Base-by-base conservation (phyloP, 1,140 invertebrate genomes). In the Laodelphax striatellus region DNA sequence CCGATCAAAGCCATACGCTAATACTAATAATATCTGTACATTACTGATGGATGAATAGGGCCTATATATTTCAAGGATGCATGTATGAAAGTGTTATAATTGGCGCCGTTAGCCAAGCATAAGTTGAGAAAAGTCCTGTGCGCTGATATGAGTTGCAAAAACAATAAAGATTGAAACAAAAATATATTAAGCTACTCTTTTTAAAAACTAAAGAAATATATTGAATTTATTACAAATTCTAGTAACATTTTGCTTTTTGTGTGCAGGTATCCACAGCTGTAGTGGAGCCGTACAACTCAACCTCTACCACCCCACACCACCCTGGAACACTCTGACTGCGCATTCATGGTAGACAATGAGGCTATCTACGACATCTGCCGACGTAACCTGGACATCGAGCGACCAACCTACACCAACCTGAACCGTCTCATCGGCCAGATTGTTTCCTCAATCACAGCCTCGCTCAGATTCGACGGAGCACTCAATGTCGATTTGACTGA, bases 331-430 rank as follows among this genome's bases (percentile, higher is more conserved):
- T 82, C 82, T 1, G 83, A 86, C 69, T 85, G 80, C 67, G 81
- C 83, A 24, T 85, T 86, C 69, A 81, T 82, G 80, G 88, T 92
- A 17, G 88, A 92, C 75, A 88, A 92, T 72, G 89, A 93, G 73
- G 90, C 89, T 63, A 93, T 94, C 69, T 94, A 93, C 66, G 90
- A 94, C 70, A 93, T 94, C 72, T 94, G 92, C 75, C 80, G 88
- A 44, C 80, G 88, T 55, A 93, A 93, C 70, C 73, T 94, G 69
- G 90, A 93, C 72, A 90, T 94, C 65, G 88, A 91, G 67, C 79
- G 89, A 46, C 90, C 89, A n/a, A 88, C 86, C 10, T 91, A 90
- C 79, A 81, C 76, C 52, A 90, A 90, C 71, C 73, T 91, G 61
- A 91, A 91, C 71, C 77, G 88, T 63, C 77, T 91, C 38, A 90